phyloP scores from a whole-genome alignment of 2,888 invertebrate genomes.

The Trichogramma evanescens region DNA sequence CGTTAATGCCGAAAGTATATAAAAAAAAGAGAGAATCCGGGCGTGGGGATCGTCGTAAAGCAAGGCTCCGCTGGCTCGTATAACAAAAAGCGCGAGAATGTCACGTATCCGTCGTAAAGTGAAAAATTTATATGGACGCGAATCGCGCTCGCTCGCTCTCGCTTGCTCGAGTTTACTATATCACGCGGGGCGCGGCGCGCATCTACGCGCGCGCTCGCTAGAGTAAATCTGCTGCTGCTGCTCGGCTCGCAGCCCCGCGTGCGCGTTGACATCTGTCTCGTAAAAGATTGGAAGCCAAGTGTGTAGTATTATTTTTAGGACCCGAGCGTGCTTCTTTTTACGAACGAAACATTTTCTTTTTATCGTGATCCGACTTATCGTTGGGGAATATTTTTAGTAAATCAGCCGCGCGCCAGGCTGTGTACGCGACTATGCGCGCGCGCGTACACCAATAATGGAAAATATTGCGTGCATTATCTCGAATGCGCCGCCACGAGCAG shows the following conservation, averaged over 20 bases:
- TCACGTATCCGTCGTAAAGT: slow-evolving; percentile 18
- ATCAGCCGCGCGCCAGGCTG: too few species aligned
- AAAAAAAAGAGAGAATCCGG: too few species aligned
- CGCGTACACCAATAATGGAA: too few species aligned
- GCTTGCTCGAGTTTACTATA: not conserved
- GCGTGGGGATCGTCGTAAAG: not conserved
- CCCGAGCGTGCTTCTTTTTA: too few species aligned
- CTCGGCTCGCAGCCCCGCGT: not conserved
- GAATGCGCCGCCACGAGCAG: too few species aligned
- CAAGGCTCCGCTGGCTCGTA: slow-evolving; percentile 4
- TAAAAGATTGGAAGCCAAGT: not conserved
- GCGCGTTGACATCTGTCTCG: slow-evolving; percentile 1
- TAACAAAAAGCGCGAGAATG: slow-evolving; percentile 15
- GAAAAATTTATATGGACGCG: slow-evolving; percentile 5
- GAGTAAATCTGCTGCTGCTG: not conserved
- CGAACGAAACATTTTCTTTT: slow-evolving; percentile 15
- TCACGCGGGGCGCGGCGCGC: not conserved
- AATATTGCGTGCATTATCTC: too few species aligned
- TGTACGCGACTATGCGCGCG: too few species aligned
- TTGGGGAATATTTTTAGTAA: too few species aligned
- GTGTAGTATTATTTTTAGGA: too few species aligned
- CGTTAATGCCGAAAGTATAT: too few species aligned
- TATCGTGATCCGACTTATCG: slow-evolving; percentile 20
- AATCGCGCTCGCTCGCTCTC: not conserved
- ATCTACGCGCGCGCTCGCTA: not conserved